Conservation (phyloP, 2,797 vertebrate genomes). For the Alectoris magna region DNA sequence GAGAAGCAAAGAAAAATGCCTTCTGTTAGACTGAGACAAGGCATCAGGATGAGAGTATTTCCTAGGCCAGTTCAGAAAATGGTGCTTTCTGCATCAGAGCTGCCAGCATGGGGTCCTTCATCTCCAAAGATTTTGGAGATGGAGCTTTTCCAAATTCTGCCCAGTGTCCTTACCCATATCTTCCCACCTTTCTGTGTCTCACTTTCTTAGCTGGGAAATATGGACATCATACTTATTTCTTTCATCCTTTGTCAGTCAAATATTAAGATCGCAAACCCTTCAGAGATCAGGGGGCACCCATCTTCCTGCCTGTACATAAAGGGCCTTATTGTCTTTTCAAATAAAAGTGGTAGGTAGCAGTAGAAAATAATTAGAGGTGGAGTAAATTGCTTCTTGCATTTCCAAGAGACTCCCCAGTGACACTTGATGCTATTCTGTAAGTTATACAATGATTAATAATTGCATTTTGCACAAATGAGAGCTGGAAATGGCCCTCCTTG, state of each 20-base stretch:
- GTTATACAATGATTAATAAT: not conserved
- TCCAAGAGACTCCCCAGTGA: not conserved
- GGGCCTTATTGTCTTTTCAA: not conserved
- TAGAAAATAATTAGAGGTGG: not conserved
- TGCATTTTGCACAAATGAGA: not conserved
- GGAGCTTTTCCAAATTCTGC: not conserved
- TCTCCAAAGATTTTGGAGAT: too few relatives aligned
- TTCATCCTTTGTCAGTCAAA: not conserved
- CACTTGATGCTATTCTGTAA: not conserved
- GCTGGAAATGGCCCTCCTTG: not conserved
- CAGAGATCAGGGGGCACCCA: not conserved
- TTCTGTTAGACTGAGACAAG: not conserved
- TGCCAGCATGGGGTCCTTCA: too few relatives aligned
- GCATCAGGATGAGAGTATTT: not conserved
- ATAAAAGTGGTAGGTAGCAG: not conserved
- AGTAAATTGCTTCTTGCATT: not conserved
- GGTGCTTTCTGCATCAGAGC: not conserved
- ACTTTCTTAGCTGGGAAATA: not conserved
- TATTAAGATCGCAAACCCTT: not conserved
- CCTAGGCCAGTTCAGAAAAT: not conserved
- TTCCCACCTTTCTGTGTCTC: not conserved
- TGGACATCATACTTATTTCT: not conserved
- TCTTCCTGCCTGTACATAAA: not conserved
- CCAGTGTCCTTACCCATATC: not conserved
- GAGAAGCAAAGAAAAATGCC: not conserved